Conservation (phyloP, 2,113 vertebrate species). For the Trichomycterus rosablanca region DNA sequence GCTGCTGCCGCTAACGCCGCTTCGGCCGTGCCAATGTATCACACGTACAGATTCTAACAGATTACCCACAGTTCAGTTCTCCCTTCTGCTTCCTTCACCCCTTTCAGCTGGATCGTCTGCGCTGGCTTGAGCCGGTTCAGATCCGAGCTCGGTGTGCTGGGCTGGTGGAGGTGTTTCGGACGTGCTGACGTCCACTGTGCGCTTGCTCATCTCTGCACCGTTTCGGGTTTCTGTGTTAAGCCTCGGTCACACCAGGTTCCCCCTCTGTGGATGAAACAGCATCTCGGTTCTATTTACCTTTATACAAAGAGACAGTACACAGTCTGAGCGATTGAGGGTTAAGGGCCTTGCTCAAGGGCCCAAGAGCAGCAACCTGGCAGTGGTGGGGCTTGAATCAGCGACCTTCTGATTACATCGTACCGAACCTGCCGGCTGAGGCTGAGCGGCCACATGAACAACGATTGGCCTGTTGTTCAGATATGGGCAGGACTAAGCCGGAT, state of each 20-base stretch:
- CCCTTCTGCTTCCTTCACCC: neutral
- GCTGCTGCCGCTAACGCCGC: constrained; percentile 14
- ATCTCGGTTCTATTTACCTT: too few species aligned
- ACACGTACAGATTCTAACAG: constrained; percentile 9
- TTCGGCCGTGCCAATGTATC: constrained; percentile 4
- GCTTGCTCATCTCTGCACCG: constrained; percentile 3
- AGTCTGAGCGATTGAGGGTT: too few species aligned
- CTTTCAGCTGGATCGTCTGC: neutral
- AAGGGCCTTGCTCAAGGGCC: too few species aligned
- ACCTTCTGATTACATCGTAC: too few species aligned
- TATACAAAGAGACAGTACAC: neutral
- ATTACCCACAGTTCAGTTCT: constrained; percentile 10
- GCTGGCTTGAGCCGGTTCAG: constrained; percentile 17
- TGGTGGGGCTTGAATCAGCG: too few species aligned
- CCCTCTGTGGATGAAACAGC: too few species aligned
- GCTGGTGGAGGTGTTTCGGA: constrained; percentile 1
- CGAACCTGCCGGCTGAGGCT: too few species aligned
- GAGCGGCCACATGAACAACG: too few species aligned
- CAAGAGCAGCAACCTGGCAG: too few species aligned
- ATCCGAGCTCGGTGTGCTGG: neutral
- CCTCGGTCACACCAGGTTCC: too few species aligned
- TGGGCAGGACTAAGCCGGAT: too few species aligned
- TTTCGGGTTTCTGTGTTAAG: neutral
- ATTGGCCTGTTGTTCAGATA: too few species aligned
- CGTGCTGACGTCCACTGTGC: neutral